These are phyloP conservation scores for Dryoscopus gambensis DNA, from an alignment of 2,113 vertebrate species.

Conservation along the genomic window DNA sequence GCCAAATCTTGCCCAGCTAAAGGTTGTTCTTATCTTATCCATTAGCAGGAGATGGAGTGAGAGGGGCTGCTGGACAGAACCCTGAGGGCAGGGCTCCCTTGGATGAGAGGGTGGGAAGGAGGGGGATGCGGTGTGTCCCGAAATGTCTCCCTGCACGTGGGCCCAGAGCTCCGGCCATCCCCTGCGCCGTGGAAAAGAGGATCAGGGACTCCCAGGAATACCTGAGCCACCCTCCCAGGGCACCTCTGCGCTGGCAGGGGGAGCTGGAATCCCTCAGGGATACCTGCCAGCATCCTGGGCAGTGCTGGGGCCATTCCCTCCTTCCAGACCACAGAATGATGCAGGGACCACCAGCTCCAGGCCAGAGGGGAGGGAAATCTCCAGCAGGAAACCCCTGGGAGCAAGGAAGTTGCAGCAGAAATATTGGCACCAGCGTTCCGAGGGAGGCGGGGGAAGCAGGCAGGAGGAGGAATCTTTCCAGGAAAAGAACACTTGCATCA, in stretches of 20 bases:
- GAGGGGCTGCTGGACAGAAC: not conserved
- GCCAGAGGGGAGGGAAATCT: not conserved
- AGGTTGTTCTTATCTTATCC: not conserved
- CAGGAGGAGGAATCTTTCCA: conserved; percentile 30
- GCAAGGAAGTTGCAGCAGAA: conserved; percentile 17
- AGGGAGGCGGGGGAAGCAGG: not conserved
- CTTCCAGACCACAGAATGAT: not conserved
- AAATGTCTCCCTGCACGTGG: not conserved
- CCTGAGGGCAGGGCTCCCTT: not conserved
- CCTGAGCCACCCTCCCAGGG: not conserved
- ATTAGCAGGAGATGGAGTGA: not conserved
- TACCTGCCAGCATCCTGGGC: rapidly evolving
- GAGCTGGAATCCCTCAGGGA: not conserved
- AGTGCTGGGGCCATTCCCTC: not conserved
- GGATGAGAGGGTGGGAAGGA: not conserved
- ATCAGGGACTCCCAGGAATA: rapidly evolving
- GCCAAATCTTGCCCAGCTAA: not conserved
- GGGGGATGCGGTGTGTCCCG: rapidly evolving
- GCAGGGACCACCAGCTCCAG: not conserved
- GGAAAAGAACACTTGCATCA: conserved; percentile 40
- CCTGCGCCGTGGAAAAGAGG: rapidly evolving
- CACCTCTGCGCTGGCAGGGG: not conserved
- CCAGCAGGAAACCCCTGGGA: not conserved
- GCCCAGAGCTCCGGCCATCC: not conserved
- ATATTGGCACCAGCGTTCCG: not conserved